Evolutionary conservation across 1,140 invertebrate genomes (phyloP).

Genomic region (Hyposmocoma kahamanoa): DNA sequence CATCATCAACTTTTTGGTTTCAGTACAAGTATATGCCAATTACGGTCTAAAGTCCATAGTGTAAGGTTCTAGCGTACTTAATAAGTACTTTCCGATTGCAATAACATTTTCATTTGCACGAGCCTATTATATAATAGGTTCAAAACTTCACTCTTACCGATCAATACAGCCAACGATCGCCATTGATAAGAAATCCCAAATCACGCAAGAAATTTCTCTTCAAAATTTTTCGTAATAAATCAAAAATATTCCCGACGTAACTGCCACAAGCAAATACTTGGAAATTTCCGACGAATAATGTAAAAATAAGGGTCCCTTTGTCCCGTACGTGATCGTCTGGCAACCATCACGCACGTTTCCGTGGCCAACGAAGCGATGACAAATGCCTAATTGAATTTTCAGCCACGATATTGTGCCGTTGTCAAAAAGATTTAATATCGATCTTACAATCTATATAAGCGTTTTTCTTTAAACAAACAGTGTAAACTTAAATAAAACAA

Average conservation of each 20-base stretch:
- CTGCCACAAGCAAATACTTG: constrained; percentile 21
- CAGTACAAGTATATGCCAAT: too few species aligned
- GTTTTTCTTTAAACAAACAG: constrained; percentile 1
- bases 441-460: constrained; percentile 13
- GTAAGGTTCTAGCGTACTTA: too few species aligned
- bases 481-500: too few species aligned
- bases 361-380: constrained; percentile 37
- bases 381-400: constrained; percentile 60
- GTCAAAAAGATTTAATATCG: constrained; percentile 39
- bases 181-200: too few species aligned
- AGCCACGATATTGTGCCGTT: constrained; percentile 37
- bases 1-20: too few species aligned
- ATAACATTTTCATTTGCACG: too few species aligned
- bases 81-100: too few species aligned
- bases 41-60: too few species aligned
- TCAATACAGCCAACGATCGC: too few species aligned
- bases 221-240: constrained; percentile 23
- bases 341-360: constrained; percentile 33
- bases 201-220: neutral
- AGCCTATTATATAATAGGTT: too few species aligned
- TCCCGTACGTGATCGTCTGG: constrained; percentile 30
- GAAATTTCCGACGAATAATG: constrained; percentile 17
- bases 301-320: constrained; percentile 33
- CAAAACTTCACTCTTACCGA: too few species aligned
- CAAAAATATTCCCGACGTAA: constrained; percentile 16